phyloP scores from a whole-genome alignment of 2,797 vertebrate genomes.

The Schizopygopsis malacanthus region DNA sequence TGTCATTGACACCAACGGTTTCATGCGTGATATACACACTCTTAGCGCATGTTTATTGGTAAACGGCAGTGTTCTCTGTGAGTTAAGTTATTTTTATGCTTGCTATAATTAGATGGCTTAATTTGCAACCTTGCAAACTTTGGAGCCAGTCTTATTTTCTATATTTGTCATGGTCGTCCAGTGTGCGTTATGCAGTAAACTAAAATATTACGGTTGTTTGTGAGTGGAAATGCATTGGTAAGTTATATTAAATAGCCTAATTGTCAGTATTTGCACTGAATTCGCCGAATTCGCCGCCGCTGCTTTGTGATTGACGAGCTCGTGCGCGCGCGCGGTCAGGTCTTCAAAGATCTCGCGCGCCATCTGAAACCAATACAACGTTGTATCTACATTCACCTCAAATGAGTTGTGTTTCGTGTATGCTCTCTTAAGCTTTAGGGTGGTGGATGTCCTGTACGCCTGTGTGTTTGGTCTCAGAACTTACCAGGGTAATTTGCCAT shows the following conservation, averaged over 20 bases:
- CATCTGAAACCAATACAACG: background rate
- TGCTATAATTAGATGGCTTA: conserved; percentile 54
- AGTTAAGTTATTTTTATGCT: conserved; percentile 44
- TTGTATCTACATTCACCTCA: background rate
- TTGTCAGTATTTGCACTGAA: background rate
- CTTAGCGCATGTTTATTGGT: background rate
- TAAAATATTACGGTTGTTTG: background rate
- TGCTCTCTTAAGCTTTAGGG: background rate
- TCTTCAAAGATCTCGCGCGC: background rate
- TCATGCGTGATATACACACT: background rate
- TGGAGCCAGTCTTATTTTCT: background rate
- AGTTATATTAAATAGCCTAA: too few relatives aligned
- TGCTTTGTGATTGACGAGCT: background rate
- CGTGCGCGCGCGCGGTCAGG: background rate
- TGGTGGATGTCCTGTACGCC: background rate
- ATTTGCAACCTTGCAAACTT: conserved; percentile 33
- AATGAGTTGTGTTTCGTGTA: background rate
- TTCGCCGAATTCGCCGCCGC: too few relatives aligned
- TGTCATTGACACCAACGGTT: background rate
- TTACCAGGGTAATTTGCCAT: conserved; percentile 27
- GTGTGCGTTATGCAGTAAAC: background rate
- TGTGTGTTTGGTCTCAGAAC: background rate
- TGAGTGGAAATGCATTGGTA: background rate
- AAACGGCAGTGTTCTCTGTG: background rate
- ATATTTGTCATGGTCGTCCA: background rate